Evolutionary conservation across 2,888 invertebrate genomes (phyloP), one percentile per base, ranked within the genome.

Genomic region (Parnassius orleans): DNA sequence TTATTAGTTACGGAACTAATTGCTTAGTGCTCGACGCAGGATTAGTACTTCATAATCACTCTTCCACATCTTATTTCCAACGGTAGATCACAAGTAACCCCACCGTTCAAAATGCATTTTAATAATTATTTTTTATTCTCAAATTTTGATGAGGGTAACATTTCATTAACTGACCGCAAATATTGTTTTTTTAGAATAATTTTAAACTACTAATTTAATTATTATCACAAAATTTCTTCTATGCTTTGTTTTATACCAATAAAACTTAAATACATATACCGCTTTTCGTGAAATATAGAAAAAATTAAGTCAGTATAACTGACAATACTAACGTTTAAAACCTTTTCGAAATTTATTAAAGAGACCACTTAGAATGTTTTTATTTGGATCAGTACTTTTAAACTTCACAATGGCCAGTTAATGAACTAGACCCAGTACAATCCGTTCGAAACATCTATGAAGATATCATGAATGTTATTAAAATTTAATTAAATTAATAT

Each of bases 11-110:
- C 19, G 59, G 53, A 57, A 68, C 65, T 65, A 78, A 79, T 80
- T 74, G 77, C 77, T 76, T 71, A 78, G 78, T 76, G 78, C 73
- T 72, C 69, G 63, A 64, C 64, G 66, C 43, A 44, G 60, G 53
- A 48, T 64, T 47, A 7, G 43, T 58, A 52, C 24, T 59, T 55
- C 42, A 48, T 48, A 51, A 87, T 90, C 90, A 90, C 91, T 91
- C 91, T 91, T 91, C 91, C 91, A 91, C 91, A 90, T 91, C 60
- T 60, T 53, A 53, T 47, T 60, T 56, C 54, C 55, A 59, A 24
- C 48, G 10, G 15, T 48, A 48, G 33, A 80, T 75, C 85, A 87
- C 86, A 83, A 82, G 77, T 83, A 84, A 86, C 87, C 84, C 76
- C 84, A 81, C 85, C 83, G 78, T 81, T 80, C 77, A 73, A 71